Base-by-base conservation (phyloP, 1,140 invertebrate species). In the Pseudomyrmex dendroicus region DNA sequence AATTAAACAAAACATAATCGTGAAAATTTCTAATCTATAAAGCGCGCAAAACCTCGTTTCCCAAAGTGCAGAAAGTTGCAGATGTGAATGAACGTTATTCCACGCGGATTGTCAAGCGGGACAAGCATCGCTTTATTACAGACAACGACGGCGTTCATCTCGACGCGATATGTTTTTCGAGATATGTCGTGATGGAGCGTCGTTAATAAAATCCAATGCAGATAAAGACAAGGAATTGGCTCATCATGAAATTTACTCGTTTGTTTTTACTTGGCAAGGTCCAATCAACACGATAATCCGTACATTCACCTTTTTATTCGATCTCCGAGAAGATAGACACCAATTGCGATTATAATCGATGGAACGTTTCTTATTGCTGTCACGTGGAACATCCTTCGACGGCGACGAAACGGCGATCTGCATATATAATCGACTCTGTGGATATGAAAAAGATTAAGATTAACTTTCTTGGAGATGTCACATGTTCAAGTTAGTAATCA, bases 261-360 rank as follows among this genome's bases (percentile, higher is more conserved):
- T 57, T 54, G 22, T 22, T 50, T 4, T 22, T 22, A 20, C 17
- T 59, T 44, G 12, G 17, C 54, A 35, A 72, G 54, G 10, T 48
- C 44, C 76, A 50, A 80, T 80, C 46, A 61, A 59, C 56, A 59
- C 54, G 66, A 72, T 80, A 70, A 70, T 70, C 20, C 76, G 73
- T 48, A 44, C 48, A 13, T 20, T 77, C 62, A 77, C n/a, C 62
- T 25, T 67, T 35, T 48, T 70, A 64, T 86, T 86, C 56, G 68
- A 85, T 85, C 52, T 76, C 22, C 13, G 72, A 12, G 62, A 59
- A 74, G 70, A 86, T 59, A 83, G 48, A 44, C 56, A 68, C 17
- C 15, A 62, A 44, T 73, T 54, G 62, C 63, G 59, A 73, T 59
- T 83, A 85, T 74, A 86, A 86, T 76, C 64, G 66, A 87, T 57